A percentile compares a stretch with the other conserved stretches of the same genome.
Evolutionary conservation across 2,113 vertebrate species (phyloP).

Genomic region (Todiramphus saurophagus): DNA sequence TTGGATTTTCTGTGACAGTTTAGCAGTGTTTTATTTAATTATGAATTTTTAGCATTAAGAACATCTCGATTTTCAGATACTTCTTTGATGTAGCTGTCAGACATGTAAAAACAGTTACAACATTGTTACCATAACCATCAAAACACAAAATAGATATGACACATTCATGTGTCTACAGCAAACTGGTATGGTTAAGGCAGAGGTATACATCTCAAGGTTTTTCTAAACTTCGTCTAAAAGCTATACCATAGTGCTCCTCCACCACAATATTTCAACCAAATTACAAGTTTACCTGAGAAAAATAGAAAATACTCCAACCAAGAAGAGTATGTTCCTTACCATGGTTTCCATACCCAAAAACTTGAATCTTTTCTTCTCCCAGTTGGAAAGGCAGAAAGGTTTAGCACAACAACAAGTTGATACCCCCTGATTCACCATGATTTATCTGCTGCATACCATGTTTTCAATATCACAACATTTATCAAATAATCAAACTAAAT

Average conservation of each 20-base stretch:
- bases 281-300: not conserved
- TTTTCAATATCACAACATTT: not conserved
- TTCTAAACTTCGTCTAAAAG: not conserved
- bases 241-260: not conserved
- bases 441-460: not conserved
- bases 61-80: not conserved
- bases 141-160: not conserved
- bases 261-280: not conserved
- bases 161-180: not conserved
- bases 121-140: not conserved
- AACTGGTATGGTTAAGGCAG: not conserved
- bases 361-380: not conserved
- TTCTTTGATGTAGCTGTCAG: not conserved
- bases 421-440: not conserved
- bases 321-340: not conserved
- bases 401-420: not conserved
- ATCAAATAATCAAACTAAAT: not conserved
- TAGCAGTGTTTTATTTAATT: not conserved
- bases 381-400: not conserved
- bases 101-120: not conserved
- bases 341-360: not conserved
- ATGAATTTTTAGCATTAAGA: not conserved
- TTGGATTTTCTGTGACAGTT: not conserved
- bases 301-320: not conserved
- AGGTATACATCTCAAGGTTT: not conserved